Evolutionary conservation across 2,797 vertebrate species (phyloP).

Genomic region (Uromys caudimaculatus): DNA sequence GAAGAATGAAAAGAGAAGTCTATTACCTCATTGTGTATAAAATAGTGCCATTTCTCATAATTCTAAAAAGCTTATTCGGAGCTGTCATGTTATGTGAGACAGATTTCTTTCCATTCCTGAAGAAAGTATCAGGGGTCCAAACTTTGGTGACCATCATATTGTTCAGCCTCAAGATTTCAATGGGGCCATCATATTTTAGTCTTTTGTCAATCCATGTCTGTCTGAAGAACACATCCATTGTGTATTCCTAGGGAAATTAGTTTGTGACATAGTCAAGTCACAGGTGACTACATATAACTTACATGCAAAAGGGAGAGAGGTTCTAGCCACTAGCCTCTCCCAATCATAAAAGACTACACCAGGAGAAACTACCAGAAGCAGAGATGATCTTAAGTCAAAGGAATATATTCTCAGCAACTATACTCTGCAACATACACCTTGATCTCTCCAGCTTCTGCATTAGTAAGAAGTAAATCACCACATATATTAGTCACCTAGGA

Average conservation of each 20-base stretch:
- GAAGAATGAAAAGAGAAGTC: neutral
- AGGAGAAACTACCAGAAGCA: slow-evolving; percentile 62
- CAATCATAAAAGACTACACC: slow-evolving; percentile 45
- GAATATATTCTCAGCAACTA: slow-evolving; percentile 75
- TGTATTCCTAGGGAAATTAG: slow-evolving; percentile 94
- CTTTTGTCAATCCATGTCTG: slow-evolving; percentile 98
- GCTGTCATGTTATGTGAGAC: slow-evolving; percentile 99
- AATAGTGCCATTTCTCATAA: slow-evolving; percentile 99
- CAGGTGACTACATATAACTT: neutral
- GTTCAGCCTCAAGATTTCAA: slow-evolving; percentile 98
- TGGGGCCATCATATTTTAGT: slow-evolving; percentile 95
- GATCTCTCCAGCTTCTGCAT: slow-evolving; percentile 78
- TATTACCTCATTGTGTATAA: slow-evolving; percentile 98
- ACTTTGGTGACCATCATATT: slow-evolving; percentile 99
- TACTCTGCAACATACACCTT: slow-evolving; percentile 59
- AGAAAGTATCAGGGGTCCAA: slow-evolving; percentile 99
- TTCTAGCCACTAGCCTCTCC: neutral
- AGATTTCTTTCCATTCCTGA: slow-evolving; percentile 98
- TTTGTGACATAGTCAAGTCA: slow-evolving; percentile 60
- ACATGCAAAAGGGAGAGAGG: neutral
- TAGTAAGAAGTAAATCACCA: slow-evolving; percentile 80
- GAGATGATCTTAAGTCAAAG: slow-evolving; percentile 73
- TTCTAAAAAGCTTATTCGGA: slow-evolving; percentile 98
- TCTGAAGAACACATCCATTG: slow-evolving; percentile 99
- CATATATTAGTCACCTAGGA: slow-evolving; percentile 75